Percentiles rank a stretch among this genome's conserved stretches.
Evolutionary conservation across 2,888 invertebrate species (phyloP).

Genomic region (Drepanosiphum platanoidis): DNA sequence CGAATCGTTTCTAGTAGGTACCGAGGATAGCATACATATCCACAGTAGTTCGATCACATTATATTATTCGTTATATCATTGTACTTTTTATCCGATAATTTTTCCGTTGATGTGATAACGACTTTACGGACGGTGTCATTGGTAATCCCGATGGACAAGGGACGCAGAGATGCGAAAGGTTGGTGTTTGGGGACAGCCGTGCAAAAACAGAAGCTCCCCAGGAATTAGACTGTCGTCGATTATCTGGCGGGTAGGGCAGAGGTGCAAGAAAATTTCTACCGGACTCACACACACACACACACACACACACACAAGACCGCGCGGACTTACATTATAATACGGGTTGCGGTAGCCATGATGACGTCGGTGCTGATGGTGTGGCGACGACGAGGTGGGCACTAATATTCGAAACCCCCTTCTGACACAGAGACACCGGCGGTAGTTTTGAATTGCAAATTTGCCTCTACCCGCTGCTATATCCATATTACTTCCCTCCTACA

Average conservation of each 20-base stretch:
- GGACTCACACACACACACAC: not conserved
- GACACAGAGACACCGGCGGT: not conserved
- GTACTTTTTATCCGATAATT: not conserved
- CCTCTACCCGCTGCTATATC: not conserved
- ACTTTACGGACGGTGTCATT: not conserved
- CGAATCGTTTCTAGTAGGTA: too few relatives aligned
- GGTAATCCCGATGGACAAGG: conserved; percentile 34
- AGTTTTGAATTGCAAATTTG: conserved; percentile 59
- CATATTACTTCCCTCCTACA: not conserved
- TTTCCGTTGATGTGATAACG: conserved; percentile 9
- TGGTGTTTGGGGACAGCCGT: conserved; percentile 10
- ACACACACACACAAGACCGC: not conserved
- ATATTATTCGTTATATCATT: not conserved
- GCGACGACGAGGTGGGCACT: conserved; percentile 7
- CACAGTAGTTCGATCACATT: too few relatives aligned
- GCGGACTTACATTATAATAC: conserved; percentile 20
- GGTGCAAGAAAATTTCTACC: conserved; percentile 15
- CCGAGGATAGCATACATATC: too few relatives aligned
- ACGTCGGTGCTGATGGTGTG: not conserved
- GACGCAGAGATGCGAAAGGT: conserved; percentile 23
- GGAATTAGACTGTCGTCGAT: conserved; percentile 53
- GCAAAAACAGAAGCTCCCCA: conserved; percentile 41
- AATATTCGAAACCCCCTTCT: not conserved
- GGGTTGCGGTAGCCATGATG: not conserved
- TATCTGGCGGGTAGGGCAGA: not conserved